These are phyloP conservation scores for Darevskia mixta DNA, from an alignment of 2,797 vertebrate species.

Conservation along the genomic window DNA sequence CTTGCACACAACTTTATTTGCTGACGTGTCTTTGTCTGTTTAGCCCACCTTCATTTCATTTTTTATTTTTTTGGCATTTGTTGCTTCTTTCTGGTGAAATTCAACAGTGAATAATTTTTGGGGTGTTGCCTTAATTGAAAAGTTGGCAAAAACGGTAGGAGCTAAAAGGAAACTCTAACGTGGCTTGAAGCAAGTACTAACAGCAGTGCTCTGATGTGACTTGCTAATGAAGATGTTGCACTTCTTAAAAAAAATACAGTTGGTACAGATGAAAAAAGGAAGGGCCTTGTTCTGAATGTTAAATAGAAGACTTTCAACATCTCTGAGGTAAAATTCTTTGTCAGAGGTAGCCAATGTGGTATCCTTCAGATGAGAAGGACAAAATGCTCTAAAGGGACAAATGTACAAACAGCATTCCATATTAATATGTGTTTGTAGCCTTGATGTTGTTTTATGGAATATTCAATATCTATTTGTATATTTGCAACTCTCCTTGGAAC, in stretches of 20 bases:
- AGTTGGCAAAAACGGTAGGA: background rate
- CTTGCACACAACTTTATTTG: background rate
- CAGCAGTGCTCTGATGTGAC: background rate
- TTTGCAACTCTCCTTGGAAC: no score
- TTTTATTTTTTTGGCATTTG: background rate
- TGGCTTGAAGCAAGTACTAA: background rate
- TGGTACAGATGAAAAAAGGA: background rate
- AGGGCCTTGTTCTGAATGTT: background rate
- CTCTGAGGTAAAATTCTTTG: background rate
- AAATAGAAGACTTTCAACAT: background rate
- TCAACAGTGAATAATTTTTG: background rate
- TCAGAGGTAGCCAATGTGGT: background rate
- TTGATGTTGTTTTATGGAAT: no score
- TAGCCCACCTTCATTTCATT: background rate
- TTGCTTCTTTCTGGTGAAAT: background rate
- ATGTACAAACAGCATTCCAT: no score
- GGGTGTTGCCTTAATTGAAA: background rate
- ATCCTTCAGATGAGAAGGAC: no score
- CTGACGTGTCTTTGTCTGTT: background rate
- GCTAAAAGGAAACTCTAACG: background rate
- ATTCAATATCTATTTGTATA: no score
- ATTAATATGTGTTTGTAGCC: no score
- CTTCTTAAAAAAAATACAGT: background rate
- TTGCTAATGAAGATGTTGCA: background rate
- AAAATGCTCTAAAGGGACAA: no score